Conservation (phyloP, 2,113 vertebrate genomes). For the Atrichornis clamosus region DNA sequence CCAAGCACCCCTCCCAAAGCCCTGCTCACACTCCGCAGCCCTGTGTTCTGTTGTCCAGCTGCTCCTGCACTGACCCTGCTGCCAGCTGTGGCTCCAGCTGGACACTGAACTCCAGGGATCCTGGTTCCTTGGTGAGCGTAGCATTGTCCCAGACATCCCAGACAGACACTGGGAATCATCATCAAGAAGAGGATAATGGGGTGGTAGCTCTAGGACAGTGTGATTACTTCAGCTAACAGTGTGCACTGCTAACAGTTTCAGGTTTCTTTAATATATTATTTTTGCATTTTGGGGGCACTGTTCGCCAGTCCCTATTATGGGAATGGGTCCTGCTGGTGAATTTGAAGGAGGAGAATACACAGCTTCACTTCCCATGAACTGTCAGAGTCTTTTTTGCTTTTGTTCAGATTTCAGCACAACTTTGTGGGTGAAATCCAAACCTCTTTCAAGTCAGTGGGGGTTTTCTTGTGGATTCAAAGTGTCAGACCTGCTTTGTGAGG, state of each 20-base stretch:
- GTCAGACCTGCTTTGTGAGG: slow-evolving; percentile 15
- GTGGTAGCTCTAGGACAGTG: not conserved
- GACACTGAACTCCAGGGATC: not conserved
- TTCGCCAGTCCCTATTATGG: not conserved
- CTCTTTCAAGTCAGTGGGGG: slow-evolving; percentile 23
- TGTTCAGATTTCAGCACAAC: slow-evolving; percentile 36
- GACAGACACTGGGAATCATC: not conserved
- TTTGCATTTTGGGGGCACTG: not conserved
- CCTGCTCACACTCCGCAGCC: not conserved
- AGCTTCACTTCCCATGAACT: not conserved
- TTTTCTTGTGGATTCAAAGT: slow-evolving; percentile 43
- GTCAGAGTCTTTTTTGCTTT: not conserved
- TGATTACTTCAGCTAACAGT: not conserved
- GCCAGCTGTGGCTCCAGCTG: not conserved
- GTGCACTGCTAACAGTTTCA: not conserved
- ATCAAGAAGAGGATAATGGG: not conserved
- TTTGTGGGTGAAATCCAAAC: slow-evolving; percentile 25
- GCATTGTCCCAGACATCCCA: not conserved
- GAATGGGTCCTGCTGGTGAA: not conserved
- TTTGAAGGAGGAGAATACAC: slow-evolving; percentile 20
- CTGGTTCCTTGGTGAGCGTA: not conserved
- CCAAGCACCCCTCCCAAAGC: not conserved
- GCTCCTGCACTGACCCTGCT: not conserved
- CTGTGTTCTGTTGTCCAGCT: not conserved
- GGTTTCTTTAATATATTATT: not conserved